These are phyloP conservation scores for Drosophila setifemur DNA, from an alignment of 1,140 invertebrate species.

Conservation along the genomic window DNA sequence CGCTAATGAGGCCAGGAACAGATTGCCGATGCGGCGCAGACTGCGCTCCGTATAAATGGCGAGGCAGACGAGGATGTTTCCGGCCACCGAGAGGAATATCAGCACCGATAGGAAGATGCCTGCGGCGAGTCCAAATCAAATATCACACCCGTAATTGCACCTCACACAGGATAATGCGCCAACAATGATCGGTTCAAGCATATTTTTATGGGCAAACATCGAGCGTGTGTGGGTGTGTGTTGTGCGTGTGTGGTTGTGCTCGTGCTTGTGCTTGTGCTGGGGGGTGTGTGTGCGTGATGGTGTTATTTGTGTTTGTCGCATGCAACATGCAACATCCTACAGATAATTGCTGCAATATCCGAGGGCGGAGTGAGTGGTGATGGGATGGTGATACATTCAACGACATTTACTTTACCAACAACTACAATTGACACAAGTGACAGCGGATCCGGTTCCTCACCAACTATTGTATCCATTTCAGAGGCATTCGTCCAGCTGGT, in stretches of 20 bases:
- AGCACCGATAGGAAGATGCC: slow-evolving; percentile 93
- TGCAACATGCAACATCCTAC: slow-evolving; percentile 59
- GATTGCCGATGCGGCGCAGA: slow-evolving; percentile 94
- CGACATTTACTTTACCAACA: slow-evolving; percentile 86
- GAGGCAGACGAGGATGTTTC: slow-evolving; percentile 96
- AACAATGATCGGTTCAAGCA: slow-evolving; percentile 58
- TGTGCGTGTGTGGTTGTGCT: background rate
- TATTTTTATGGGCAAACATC: slow-evolving; percentile 54
- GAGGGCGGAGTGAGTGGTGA: slow-evolving; percentile 19
- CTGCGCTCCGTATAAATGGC: slow-evolving; percentile 97
- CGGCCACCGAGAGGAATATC: slow-evolving; percentile 96
- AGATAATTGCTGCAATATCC: slow-evolving; percentile 47
- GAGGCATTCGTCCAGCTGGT: slow-evolving; percentile 81
- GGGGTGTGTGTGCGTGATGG: slow-evolving; percentile 6
- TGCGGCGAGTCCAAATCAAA: slow-evolving; percentile 76
- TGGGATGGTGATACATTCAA: slow-evolving; percentile 73
- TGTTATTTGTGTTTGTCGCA: slow-evolving; percentile 31
- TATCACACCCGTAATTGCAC: slow-evolving; percentile 44
- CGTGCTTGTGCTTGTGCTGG: background rate
- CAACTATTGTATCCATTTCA: slow-evolving; percentile 84
- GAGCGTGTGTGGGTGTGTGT: slow-evolving; percentile 2
- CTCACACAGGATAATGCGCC: slow-evolving; percentile 12
- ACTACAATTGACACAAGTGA: slow-evolving; percentile 88
- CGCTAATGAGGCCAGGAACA: slow-evolving; percentile 97
- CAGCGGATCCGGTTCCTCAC: slow-evolving; percentile 87